Evolutionary conservation across 1,140 invertebrate species (phyloP).

Genomic region (Orussus abietinus): DNA sequence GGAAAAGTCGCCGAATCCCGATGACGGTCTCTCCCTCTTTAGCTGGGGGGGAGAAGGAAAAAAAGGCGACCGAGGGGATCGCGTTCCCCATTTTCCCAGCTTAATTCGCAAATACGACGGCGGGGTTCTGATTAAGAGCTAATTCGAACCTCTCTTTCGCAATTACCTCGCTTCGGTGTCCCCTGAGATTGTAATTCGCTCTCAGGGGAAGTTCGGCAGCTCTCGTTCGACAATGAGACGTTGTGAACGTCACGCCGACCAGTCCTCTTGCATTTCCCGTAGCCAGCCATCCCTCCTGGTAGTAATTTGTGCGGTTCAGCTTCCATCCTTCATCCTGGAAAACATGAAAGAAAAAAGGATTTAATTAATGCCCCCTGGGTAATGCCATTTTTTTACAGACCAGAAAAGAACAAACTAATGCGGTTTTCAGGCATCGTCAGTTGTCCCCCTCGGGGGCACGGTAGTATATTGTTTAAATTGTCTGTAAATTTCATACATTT

Average conservation of each 20-base stretch:
- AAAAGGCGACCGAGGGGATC: slow-evolving; percentile 9
- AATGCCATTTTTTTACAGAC: too few species aligned
- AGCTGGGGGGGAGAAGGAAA: background rate
- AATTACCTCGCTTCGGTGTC: slow-evolving; percentile 91
- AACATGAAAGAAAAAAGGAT: slow-evolving; percentile 20
- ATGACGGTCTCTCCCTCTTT: too few species aligned
- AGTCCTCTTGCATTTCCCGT: slow-evolving; percentile 91
- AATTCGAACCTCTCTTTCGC: background rate
- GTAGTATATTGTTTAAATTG: too few species aligned
- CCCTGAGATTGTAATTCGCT: slow-evolving; percentile 96
- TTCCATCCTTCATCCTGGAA: slow-evolving; percentile 87
- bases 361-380: slow-evolving; percentile 6
- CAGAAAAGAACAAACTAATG: background rate
- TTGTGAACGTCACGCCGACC: slow-evolving; percentile 94
- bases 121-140: too few species aligned
- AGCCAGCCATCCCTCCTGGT: slow-evolving; percentile 97
- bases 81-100: too few species aligned
- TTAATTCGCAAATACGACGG: too few species aligned
- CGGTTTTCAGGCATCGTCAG: too few species aligned
- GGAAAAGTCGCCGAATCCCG: too few species aligned
- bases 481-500: too few species aligned
- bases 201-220: slow-evolving; percentile 78
- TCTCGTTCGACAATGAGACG: slow-evolving; percentile 78
- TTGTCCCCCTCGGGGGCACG: too few species aligned
- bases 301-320: slow-evolving; percentile 91